Evolutionary conservation across 2,113 vertebrate genomes (phyloP).

Genomic region (Seriola dumerili): DNA sequence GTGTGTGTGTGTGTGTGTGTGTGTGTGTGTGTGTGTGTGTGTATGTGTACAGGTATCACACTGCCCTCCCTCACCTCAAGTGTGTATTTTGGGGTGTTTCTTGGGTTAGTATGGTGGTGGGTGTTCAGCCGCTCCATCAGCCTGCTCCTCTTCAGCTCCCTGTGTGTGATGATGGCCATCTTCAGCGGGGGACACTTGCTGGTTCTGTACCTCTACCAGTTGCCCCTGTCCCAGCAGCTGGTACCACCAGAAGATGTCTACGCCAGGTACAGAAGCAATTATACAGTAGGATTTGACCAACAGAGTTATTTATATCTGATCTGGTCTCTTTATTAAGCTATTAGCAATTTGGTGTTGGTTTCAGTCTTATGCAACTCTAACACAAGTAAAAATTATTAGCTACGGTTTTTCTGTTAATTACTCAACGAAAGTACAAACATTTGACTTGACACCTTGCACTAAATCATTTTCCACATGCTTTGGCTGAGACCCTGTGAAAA

Average conservation of each 20-base stretch:
- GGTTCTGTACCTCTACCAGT: conserved; percentile 86
- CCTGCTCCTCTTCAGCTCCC: conserved; percentile 82
- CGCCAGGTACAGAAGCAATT: conserved; percentile 78
- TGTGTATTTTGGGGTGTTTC: conserved; percentile 85
- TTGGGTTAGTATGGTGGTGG: conserved; percentile 88
- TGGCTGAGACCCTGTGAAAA: neutral
- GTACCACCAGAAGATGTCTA: conserved; percentile 84
- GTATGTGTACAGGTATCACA: conserved; percentile 78
- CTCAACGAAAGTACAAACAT: too few relatives aligned
- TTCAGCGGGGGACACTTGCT: conserved; percentile 86
- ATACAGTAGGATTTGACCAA: neutral
- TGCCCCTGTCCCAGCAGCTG: conserved; percentile 82
- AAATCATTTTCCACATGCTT: too few relatives aligned
- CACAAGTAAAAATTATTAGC: neutral
- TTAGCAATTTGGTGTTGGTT: neutral
- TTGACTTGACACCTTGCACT: too few relatives aligned
- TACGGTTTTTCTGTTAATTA: neutral
- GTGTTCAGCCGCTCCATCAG: conserved; percentile 78
- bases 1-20: neutral
- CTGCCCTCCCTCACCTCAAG: conserved; percentile 86
- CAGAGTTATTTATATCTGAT: neutral
- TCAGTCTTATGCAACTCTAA: neutral
- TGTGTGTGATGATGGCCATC: conserved; percentile 86
- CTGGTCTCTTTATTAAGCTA: neutral
- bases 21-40: conserved; percentile 20